phyloP scores from a whole-genome alignment of 2,888 invertebrate genomes.

The Dasypolia templi region DNA sequence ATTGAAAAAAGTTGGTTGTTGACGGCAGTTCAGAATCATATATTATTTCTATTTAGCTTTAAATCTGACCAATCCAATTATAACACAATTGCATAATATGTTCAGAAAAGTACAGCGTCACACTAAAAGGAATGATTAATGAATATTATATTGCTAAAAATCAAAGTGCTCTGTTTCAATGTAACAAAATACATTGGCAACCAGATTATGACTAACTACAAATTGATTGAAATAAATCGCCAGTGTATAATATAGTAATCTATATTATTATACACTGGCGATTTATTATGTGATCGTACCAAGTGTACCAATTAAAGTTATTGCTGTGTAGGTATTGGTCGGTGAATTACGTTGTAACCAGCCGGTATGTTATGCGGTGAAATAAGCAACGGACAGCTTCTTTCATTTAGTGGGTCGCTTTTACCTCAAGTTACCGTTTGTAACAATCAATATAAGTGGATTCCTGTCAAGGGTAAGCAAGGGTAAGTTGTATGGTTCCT shows the following conservation, averaged over 20 bases:
- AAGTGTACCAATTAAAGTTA: slow-evolving; percentile 48
- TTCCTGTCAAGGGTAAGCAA: slow-evolving; percentile 59
- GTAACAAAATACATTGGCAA: slow-evolving; percentile 50
- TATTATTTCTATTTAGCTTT: neutral
- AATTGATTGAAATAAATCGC: slow-evolving; percentile 60
- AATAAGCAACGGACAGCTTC: slow-evolving; percentile 60
- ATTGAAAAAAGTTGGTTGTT: neutral
- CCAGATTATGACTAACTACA: slow-evolving; percentile 53
- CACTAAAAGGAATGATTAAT: slow-evolving; percentile 38
- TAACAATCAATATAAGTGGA: slow-evolving; percentile 73
- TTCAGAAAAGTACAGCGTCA: slow-evolving; percentile 16
- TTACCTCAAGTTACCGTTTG: slow-evolving; percentile 71
- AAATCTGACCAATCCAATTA: slow-evolving; percentile 14
- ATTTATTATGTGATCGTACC: slow-evolving; percentile 51
- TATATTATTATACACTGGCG: slow-evolving; percentile 45
- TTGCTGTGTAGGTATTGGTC: slow-evolving; percentile 38
- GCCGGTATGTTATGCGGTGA: slow-evolving; percentile 42
- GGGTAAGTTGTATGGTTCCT: slow-evolving; percentile 56
- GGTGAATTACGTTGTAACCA: slow-evolving; percentile 32
- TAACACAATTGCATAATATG: slow-evolving; percentile 16
- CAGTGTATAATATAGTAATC: no score
- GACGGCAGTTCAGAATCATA: neutral
- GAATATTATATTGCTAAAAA: slow-evolving; percentile 45
- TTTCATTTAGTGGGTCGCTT: slow-evolving; percentile 67
- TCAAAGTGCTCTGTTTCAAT: slow-evolving; percentile 48